Evolutionary conservation across 2,797 vertebrate species (phyloP).

Genomic region (Champsocephalus esox): DNA sequence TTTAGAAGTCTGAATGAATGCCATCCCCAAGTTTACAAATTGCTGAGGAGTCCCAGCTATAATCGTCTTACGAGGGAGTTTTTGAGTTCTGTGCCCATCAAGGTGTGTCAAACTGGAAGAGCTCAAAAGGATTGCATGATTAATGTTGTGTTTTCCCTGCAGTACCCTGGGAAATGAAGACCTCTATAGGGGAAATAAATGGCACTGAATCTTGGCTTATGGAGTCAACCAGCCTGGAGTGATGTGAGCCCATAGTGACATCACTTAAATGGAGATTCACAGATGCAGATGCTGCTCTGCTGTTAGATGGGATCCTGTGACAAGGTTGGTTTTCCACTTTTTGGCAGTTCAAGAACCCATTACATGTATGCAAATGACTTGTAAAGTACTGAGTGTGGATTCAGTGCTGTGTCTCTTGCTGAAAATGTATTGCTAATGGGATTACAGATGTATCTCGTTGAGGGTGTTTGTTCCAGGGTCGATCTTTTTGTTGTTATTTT

Average conservation of each 20-base stretch:
- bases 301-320: slow-evolving; percentile 20
- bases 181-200: slow-evolving; percentile 54
- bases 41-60: slow-evolving; percentile 41
- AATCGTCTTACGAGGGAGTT: slow-evolving; percentile 51
- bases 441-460: not conserved
- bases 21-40: slow-evolving; percentile 41
- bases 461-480: not conserved
- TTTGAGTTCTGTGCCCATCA: slow-evolving; percentile 42
- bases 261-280: slow-evolving; percentile 26
- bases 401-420: not conserved
- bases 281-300: slow-evolving; percentile 14
- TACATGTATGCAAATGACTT: not conserved
- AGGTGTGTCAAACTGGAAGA: slow-evolving; percentile 31
- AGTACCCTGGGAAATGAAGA: slow-evolving; percentile 48
- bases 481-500: not conserved
- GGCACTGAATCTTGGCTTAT: slow-evolving; percentile 19
- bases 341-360: slow-evolving; percentile 7
- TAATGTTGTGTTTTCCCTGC: slow-evolving; percentile 56
- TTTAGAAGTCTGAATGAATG: slow-evolving; percentile 54
- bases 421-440: not conserved
- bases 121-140: slow-evolving; percentile 48
- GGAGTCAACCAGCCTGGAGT: slow-evolving; percentile 32
- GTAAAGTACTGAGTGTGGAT: not conserved
- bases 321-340: slow-evolving; percentile 26
- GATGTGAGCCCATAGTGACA: slow-evolving; percentile 26